Evolutionary conservation across 2,797 vertebrate genomes (phyloP), one percentile per base, ranked within the genome.

Genomic region (Tamandua tetradactyla): DNA sequence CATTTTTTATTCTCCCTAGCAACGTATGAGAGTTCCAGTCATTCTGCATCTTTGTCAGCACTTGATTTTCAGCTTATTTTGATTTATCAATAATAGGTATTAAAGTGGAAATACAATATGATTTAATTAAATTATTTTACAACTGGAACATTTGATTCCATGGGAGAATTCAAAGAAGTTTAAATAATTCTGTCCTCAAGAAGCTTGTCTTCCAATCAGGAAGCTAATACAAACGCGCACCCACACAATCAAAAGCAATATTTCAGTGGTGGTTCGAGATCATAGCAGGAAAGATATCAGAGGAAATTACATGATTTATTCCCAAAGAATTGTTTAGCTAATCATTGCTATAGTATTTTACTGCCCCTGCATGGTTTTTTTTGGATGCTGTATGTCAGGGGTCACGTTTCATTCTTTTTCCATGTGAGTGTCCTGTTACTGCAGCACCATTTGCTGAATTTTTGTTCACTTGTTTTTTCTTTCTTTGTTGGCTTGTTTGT

Each of bases 71-170:
- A 79, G 71, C 35, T 92, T 69, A 32, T 69, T 83, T 68, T 76
- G 17, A 86, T 49, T 57, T 37, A 37, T 14, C 62, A 66, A 25
- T 83, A 66, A 72, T 13, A 59, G 55, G 9, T n/a, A 18, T 8
- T 64, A 20, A 42, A 75, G 27, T 66, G 12, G 22, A n/a, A 71
- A 4, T 52, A 44, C 15, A 8, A 42, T 92, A 18, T 59, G 59
- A 55, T 80, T 96, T 75, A 88, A 84, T 91, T 62, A 89, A 85
- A 62, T 75, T 37, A 71, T 86, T 94, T 71, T 40, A 69, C 14
- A 49, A 32, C 30, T 71, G 49, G 71, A 55, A 81, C 32, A 76
- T 92, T 76, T 75, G 88, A 74, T 87, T 74, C 25, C 7, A 40
- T 15, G 66, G 27, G 20, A 4, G 47, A 82, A 87, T 59, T 87